Percentiles rank a stretch among this genome's conserved stretches.
phyloP scores from a whole-genome alignment of 64 coral and sea anemone species.

The Dendronephthya gigantea region DNA sequence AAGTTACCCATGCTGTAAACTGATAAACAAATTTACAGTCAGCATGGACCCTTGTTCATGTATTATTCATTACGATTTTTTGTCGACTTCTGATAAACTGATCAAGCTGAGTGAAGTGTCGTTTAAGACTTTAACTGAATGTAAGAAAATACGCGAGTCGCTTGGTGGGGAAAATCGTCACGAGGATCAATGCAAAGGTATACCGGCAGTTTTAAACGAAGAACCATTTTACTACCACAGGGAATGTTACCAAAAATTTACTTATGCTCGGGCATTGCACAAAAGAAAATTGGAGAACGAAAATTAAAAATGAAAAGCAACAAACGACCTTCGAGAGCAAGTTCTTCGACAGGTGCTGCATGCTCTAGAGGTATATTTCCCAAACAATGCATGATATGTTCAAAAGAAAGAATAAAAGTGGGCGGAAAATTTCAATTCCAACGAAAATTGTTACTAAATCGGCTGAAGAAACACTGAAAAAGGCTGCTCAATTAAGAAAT shows the following conservation, averaged over 20 bases:
- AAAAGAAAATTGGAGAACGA: background rate
- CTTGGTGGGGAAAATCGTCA: background rate
- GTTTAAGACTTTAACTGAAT: background rate
- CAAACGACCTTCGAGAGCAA: background rate
- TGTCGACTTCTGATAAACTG: background rate
- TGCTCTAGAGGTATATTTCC: conserved; percentile 3
- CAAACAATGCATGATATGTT: background rate
- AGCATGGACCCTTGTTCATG: too few relatives aligned
- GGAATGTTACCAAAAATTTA: background rate
- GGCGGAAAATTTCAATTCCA: background rate
- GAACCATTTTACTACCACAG: background rate
- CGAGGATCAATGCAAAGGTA: background rate
- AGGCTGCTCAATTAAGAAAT: background rate
- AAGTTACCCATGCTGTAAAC: too few relatives aligned
- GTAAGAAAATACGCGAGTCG: background rate
- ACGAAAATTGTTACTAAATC: background rate
- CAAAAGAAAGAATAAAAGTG: background rate
- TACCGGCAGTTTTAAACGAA: background rate
- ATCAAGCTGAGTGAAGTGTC: background rate
- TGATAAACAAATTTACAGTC: too few relatives aligned
- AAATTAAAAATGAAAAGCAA: background rate
- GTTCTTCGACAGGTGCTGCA: background rate
- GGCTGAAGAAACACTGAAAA: background rate
- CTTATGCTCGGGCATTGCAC: background rate
- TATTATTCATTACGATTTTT: background rate